Evolutionary conservation across 2,113 vertebrate genomes (phyloP), one percentile per base, ranked within the genome.

Genomic region (Empidonax traillii): DNA sequence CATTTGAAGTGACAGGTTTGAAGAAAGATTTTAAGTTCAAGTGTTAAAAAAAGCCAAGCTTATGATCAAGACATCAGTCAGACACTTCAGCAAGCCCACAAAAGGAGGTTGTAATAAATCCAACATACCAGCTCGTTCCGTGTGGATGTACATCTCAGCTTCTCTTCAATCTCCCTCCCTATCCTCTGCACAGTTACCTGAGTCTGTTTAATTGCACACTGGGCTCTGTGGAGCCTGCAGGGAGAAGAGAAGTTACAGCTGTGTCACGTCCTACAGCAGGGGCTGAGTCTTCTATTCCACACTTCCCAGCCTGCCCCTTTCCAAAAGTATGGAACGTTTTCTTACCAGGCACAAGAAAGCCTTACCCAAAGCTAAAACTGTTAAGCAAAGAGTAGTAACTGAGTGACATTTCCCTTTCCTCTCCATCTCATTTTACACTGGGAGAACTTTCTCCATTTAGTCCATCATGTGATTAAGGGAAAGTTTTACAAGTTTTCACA

Each of bases 121-220:
- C 72, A 95, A 97, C 99, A 95, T 97, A 99, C 99, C 99, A 99
- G 98, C 39, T 99, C 98, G 1, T 98, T 99, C 97, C 98, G 99
- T 59, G 98, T 96, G 20, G 99, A 99, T 3, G 99, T 99, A 78
- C 99, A 98, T 96, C 98, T 98, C 58, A 99, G 98, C 89, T 99
- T 99, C 92, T 99, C 99, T 97, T 99, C 99, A n/a, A 99, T 99
- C 98, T 99, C 99, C 96, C 98, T 99, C 94, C 99, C 99, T 89
- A 99, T 99, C 97, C 98, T 99, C 98, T 99, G 99, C 96, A 99
- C 99, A 1, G 99, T 99, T 97, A 99, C 98, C 98, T 99, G 99
- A 97, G 99, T 99, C 98, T 99, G 99, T 97, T 99, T 99, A 98
- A 99, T 99, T 97, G 99, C 99, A 98, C 99, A 98, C 95, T 99